Conservation (phyloP, 2,888 invertebrate genomes). For the Ditylenchus weischeri region DNA sequence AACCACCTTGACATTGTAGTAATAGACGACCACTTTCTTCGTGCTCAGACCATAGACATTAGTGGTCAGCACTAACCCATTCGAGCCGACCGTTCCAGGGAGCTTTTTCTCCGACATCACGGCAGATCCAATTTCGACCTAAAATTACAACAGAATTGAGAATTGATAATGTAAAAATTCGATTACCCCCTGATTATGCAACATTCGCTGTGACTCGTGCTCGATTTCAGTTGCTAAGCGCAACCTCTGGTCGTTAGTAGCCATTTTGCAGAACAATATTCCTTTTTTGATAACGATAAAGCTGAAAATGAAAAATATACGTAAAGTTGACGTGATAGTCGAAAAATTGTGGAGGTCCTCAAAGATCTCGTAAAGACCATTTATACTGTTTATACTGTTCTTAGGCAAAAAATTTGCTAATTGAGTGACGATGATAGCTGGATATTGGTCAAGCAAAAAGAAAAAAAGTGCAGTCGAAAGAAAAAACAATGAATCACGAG, state of each 20-base stretch:
- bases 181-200: neutral
- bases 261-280: neutral
- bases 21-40: neutral
- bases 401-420: too few relatives aligned
- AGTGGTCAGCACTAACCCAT: neutral
- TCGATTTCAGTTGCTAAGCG: neutral
- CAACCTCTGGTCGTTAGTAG: neutral
- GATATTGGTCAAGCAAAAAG: too few relatives aligned
- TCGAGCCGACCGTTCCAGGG: conserved; percentile 8
- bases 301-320: too few relatives aligned
- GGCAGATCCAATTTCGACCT: neutral
- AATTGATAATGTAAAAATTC: neutral
- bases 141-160: neutral
- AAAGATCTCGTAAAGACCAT: too few relatives aligned
- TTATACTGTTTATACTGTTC: too few relatives aligned
- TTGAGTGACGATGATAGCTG: too few relatives aligned
- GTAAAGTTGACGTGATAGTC: too few relatives aligned
- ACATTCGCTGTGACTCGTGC: neutral
- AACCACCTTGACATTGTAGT: conserved; percentile 9
- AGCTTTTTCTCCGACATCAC: neutral
- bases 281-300: too few relatives aligned
- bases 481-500: too few relatives aligned
- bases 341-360: too few relatives aligned
- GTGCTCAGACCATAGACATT: conserved; percentile 6
- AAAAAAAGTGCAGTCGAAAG: too few relatives aligned